These are phyloP conservation scores for Exephanes ischioxanthus DNA, from an alignment of 2,888 invertebrate genomes.

Conservation along the genomic window DNA sequence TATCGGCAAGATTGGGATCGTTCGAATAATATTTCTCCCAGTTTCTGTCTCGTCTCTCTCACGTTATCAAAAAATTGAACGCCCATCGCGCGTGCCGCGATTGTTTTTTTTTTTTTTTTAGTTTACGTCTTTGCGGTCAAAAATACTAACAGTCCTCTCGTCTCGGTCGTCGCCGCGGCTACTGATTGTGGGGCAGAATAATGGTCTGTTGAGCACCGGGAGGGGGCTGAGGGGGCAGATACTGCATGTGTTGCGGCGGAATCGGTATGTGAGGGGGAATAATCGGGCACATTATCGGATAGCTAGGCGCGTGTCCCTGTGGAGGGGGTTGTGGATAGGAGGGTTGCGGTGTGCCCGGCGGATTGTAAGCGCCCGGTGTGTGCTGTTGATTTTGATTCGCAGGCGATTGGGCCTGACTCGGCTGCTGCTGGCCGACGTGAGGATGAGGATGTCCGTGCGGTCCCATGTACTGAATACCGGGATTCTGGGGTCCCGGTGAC, in stretches of 20 bases:
- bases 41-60: conserved; percentile 54
- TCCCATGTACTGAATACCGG: conserved; percentile 86
- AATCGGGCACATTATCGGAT: conserved; percentile 88
- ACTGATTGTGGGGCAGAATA: conserved; percentile 85
- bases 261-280: conserved; percentile 84
- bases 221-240: conserved; percentile 86
- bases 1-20: background rate
- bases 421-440: conserved; percentile 82
- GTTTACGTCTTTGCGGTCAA: conserved; percentile 48
- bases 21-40: conserved; percentile 28
- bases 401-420: conserved; percentile 83
- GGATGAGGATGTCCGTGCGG: conserved; percentile 85
- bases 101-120: conserved; percentile 4
- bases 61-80: conserved; percentile 39
- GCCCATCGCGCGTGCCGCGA: conserved; percentile 15
- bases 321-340: conserved; percentile 88
- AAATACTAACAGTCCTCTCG: conserved; percentile 75
- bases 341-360: conserved; percentile 84
- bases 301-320: conserved; percentile 85
- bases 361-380: conserved; percentile 87
- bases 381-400: conserved; percentile 85
- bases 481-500: conserved; percentile 86
- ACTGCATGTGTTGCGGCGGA: conserved; percentile 86
- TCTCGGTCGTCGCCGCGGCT: conserved; percentile 83
- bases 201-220: conserved; percentile 84